A percentile compares a stretch with the other conserved stretches of the same genome.
Conservation (phyloP, 2,888 invertebrate genomes). For the Drosophila seclusa region DNA sequence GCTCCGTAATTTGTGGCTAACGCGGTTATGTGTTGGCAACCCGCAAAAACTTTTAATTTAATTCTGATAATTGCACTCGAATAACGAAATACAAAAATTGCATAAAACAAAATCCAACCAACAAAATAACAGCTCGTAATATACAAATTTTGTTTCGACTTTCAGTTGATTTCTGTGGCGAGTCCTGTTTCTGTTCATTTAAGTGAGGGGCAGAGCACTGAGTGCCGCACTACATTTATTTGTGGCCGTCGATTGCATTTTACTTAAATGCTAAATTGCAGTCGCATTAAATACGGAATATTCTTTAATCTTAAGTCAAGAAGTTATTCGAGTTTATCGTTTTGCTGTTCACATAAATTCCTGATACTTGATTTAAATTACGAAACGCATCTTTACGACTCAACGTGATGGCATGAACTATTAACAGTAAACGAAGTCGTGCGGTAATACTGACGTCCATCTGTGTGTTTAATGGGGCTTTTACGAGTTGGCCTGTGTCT, state of each 20-base stretch:
- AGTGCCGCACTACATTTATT: conserved; percentile 4
- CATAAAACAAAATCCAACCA: conserved; percentile 10
- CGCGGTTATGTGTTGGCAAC: conserved; percentile 39
- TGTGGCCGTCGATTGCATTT: conserved; percentile 9
- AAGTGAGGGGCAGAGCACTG: background rate
- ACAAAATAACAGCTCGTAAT: conserved; percentile 5
- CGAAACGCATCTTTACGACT: conserved; percentile 48
- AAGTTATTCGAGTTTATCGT: background rate
- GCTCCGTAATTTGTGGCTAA: conserved; percentile 58
- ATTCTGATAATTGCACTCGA: conserved; percentile 58
- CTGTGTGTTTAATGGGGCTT: conserved; percentile 38
- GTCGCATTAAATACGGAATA: background rate
- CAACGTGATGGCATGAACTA: conserved; percentile 31
- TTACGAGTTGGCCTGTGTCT: conserved; percentile 53
- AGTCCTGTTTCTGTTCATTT: background rate
- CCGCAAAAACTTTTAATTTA: conserved; percentile 65
- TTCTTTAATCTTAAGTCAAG: background rate
- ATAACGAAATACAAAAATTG: conserved; percentile 7
- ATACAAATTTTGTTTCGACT: conserved; percentile 6
- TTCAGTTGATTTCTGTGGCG: conserved; percentile 29
- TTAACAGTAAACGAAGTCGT: conserved; percentile 11
- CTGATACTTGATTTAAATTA: conserved; percentile 37
- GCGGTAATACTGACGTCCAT: background rate
- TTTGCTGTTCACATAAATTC: conserved; percentile 16
- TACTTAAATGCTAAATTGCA: conserved; percentile 15